Evolutionary conservation across 2,113 vertebrate genomes (phyloP).

Genomic region (Syrrhaptes paradoxus): DNA sequence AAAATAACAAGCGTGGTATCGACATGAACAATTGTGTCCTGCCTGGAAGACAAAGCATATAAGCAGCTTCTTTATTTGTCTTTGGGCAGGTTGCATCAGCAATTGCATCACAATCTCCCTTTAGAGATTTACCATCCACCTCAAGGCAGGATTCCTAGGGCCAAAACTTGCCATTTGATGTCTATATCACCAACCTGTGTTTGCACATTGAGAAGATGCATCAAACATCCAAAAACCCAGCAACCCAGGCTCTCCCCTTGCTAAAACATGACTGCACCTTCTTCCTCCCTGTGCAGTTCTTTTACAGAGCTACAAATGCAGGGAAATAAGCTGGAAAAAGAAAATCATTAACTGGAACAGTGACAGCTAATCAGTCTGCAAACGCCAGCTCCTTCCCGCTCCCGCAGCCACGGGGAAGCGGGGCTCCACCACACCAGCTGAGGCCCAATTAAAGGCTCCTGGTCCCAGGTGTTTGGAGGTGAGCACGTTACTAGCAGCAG

Average conservation of each 20-base stretch:
- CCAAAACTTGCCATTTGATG: neutral
- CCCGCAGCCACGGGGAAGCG: neutral
- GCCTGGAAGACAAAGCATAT: neutral
- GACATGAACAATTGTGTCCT: neutral
- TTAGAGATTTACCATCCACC: neutral
- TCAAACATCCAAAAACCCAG: neutral
- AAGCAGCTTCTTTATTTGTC: neutral
- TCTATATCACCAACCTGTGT: neutral
- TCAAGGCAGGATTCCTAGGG: neutral
- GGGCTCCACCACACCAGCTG: neutral
- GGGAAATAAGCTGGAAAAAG: neutral
- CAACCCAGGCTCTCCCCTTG: neutral
- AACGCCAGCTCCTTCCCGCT: neutral
- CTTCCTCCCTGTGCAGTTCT: neutral
- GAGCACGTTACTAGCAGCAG: neutral
- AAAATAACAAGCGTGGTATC: neutral
- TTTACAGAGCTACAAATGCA: neutral
- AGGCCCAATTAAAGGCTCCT: neutral
- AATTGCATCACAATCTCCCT: neutral
- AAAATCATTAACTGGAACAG: neutral
- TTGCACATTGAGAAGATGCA: neutral
- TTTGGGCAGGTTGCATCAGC: constrained; percentile 20
- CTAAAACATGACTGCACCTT: neutral
- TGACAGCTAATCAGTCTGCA: neutral
- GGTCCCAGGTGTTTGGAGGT: neutral